Evolutionary conservation across 1,140 invertebrate species (phyloP).

Genomic region (Drosophila eugracilis): DNA sequence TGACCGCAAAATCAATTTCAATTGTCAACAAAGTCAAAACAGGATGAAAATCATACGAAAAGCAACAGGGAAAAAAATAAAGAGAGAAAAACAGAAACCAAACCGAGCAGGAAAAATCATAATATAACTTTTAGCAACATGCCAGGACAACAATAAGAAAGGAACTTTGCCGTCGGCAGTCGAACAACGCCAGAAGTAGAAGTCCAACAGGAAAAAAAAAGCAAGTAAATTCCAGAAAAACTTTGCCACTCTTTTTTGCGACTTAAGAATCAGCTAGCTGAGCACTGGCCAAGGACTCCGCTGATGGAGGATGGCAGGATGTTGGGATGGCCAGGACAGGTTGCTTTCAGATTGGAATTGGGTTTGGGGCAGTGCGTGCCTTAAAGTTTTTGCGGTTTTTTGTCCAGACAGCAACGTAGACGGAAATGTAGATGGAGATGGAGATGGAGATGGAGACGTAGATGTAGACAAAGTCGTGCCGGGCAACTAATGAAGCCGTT

Average conservation of each 20-base stretch:
- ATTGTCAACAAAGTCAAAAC: constrained; percentile 81
- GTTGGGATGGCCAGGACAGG: constrained; percentile 16
- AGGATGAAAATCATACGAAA: constrained; percentile 54
- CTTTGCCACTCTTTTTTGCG: constrained; percentile 64
- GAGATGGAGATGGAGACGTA: constrained; percentile 21
- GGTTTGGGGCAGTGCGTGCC: constrained; percentile 63
- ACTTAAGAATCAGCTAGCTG: constrained; percentile 55
- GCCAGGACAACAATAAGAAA: constrained; percentile 60
- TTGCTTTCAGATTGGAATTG: constrained; percentile 6
- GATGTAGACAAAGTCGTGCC: constrained; percentile 56
- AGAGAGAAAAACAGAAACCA: constrained; percentile 37
- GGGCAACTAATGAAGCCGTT: constrained; percentile 75
- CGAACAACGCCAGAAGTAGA: constrained; percentile 27
- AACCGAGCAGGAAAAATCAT: constrained; percentile 66
- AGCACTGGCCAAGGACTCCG: constrained; percentile 43
- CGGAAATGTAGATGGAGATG: constrained; percentile 25
- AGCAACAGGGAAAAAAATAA: constrained; percentile 18
- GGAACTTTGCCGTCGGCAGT: constrained; percentile 51
- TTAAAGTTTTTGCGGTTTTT: constrained; percentile 69
- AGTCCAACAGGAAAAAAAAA: constrained; percentile 33
- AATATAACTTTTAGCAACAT: constrained; percentile 77
- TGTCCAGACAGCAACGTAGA: constrained; percentile 39
- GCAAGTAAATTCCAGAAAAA: constrained; percentile 56
- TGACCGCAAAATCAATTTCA: constrained; percentile 81
- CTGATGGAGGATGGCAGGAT: not conserved